Base-by-base conservation (phyloP, 2,797 vertebrate genomes). In the Garrulus glandarius region DNA sequence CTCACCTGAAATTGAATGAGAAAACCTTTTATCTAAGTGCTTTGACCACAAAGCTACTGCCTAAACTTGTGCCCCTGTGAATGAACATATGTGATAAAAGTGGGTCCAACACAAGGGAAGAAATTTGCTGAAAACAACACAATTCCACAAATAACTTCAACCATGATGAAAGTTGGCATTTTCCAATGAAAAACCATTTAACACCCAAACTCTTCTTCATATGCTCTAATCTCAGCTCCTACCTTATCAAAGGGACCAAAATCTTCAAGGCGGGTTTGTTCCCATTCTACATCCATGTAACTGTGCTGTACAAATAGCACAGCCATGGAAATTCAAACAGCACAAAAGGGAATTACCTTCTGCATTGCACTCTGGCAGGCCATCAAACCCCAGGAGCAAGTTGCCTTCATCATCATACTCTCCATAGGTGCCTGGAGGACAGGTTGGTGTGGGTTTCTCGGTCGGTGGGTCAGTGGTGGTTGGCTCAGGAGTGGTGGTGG, bases 351-450 rank as follows among this genome's bases (percentile, higher is more conserved):
- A 30, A 92, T 98, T 97, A 99, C 99, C 99, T 98, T 99, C 99
- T 70, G 98, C 98, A 2, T 98, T 98, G 97, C 99, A 99, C 95
- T 99, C 98, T 15, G 99, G 98, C 90, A 98, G 97, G 84, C 99
- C 99, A 14, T 98, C 93, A 1, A 93, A 91, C 15, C 98, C 98
- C 76, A 99, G 68, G 16, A 98, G 15, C 83, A 99, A 97, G 95
- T 98, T 98, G 56, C 99, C 99, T 5, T 98, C 97, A 6, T 98
- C 98, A 82, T 99, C 98, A 41, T 97, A 98, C 93, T 98, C 97
- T 70, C 98, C 97, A 68, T 98, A 98, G 39, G 98, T 99, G 86
- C 99, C 99, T 9, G 99, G 98, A 71, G 99, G 99, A 96, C 99
- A 99, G 50, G 99, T 99, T 68, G 99, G 98, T 23, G 82, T 52